Percentiles rank a stretch among this genome's conserved stretches.
phyloP scores from a whole-genome alignment of 2,888 invertebrate genomes.

The Phengaris arion region DNA sequence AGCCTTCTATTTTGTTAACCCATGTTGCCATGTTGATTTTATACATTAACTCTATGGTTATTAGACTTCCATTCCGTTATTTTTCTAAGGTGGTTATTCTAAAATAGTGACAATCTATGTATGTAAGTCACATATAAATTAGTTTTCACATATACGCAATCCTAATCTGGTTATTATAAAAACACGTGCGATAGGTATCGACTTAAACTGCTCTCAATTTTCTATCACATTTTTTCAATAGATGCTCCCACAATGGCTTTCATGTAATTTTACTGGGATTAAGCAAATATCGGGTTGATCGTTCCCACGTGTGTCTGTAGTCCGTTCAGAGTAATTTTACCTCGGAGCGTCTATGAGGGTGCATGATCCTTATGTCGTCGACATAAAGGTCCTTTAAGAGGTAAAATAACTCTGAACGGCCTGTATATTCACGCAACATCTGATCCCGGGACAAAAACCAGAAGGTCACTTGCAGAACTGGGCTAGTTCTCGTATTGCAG shows the following conservation, averaged over 20 bases:
- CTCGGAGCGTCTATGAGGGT: too few species aligned
- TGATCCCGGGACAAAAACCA: slow-evolving; percentile 65
- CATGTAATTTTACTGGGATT: slow-evolving; percentile 13
- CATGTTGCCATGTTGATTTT: too few species aligned
- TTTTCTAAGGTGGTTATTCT: too few species aligned
- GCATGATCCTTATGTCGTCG: too few species aligned
- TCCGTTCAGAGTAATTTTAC: too few species aligned
- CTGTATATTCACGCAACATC: slow-evolving; percentile 46
- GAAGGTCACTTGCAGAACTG: slow-evolving; percentile 73
- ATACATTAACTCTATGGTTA: too few species aligned
- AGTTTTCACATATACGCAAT: not conserved
- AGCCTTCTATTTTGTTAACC: not conserved
- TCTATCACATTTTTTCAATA: not conserved
- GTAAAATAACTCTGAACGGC: too few species aligned
- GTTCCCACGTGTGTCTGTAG: slow-evolving; percentile 64
- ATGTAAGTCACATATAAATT: too few species aligned
- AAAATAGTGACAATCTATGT: too few species aligned
- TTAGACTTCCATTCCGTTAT: too few species aligned
- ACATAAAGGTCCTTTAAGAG: too few species aligned
- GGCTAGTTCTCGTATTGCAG: slow-evolving; percentile 73
- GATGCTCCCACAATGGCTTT: not conserved
- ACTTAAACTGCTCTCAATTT: not conserved
- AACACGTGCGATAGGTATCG: not conserved
- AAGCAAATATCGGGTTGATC: slow-evolving; percentile 51
- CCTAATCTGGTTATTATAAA: not conserved